These are phyloP conservation scores for Pseudorhombus dupliciocellatus DNA, from an alignment of 2,113 vertebrate species.

Conservation along the genomic window DNA sequence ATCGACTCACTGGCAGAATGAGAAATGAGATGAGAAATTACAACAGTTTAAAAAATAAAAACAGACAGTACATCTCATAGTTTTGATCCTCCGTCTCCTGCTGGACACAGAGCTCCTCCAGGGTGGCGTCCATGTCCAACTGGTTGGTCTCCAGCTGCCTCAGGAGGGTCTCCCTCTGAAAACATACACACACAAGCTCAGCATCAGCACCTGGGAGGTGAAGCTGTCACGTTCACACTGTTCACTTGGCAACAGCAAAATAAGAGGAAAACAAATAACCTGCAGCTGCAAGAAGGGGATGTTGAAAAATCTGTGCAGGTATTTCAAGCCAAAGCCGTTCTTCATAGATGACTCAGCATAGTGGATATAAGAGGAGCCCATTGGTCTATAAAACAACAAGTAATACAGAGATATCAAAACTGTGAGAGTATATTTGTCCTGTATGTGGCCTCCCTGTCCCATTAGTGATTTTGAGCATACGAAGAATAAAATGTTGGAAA, in stretches of 20 bases:
- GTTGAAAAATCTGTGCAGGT: slow-evolving; percentile 98
- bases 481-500: no score
- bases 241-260: not conserved
- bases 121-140: slow-evolving; percentile 94
- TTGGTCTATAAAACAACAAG: slow-evolving; percentile 82
- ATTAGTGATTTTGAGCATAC: no score
- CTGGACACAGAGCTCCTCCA: slow-evolving; percentile 96
- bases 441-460: no score
- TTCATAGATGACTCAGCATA: slow-evolving; percentile 99
- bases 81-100: slow-evolving; percentile 98
- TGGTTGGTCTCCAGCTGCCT: slow-evolving; percentile 98
- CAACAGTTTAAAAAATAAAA: not conserved
- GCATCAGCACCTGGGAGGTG: not conserved
- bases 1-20: no score
- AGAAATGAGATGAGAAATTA: no score
- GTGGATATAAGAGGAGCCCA: slow-evolving; percentile 94
- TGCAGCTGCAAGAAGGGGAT: slow-evolving; percentile 98
- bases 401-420: not conserved
- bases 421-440: no score
- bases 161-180: slow-evolving; percentile 92
- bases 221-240: not conserved
- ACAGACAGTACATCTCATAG: slow-evolving; percentile 88
- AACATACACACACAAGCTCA: slow-evolving; percentile 6
- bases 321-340: slow-evolving; percentile 97
- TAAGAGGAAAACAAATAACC: slow-evolving; percentile 74